Evolutionary conservation across 2,888 invertebrate species (phyloP).

Genomic region (Hartigia nigra): DNA sequence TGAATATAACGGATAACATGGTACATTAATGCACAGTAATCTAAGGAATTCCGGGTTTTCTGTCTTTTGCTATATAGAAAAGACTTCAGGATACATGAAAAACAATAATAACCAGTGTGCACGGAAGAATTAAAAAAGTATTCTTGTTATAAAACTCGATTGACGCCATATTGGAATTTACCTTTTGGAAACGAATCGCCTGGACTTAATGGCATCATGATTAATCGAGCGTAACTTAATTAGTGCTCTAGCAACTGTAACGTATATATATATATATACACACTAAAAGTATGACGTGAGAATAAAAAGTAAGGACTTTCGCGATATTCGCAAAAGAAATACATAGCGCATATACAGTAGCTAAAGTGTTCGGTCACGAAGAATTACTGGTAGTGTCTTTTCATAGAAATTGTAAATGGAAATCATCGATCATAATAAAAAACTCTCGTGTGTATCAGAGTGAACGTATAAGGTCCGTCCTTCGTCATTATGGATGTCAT

Average conservation of each 20-base stretch:
- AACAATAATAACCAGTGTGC: too few relatives aligned
- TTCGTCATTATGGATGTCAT: slow-evolving; percentile 46
- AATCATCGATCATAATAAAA: neutral
- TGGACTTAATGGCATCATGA: slow-evolving; percentile 7
- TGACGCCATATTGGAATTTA: neutral
- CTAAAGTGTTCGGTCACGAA: neutral
- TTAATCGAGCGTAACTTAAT: slow-evolving; percentile 22
- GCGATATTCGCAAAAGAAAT: neutral
- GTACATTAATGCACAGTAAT: too few relatives aligned
- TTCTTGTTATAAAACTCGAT: neutral
- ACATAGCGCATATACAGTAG: neutral
- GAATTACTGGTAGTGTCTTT: neutral
- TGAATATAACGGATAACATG: neutral
- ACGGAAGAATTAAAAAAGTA: neutral
- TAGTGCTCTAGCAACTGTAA: neutral
- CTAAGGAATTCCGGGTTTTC: too few relatives aligned
- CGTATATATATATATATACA: neutral
- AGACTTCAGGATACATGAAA: too few relatives aligned
- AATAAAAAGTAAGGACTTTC: neutral
- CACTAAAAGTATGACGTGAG: neutral
- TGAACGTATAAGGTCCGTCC: slow-evolving; percentile 45
- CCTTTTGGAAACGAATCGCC: neutral
- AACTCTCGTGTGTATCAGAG: neutral
- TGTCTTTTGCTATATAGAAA: too few relatives aligned
- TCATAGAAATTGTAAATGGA: neutral